Percentiles rank a stretch among this genome's conserved stretches.
These are phyloP conservation scores for Lucilia cuprina DNA, from an alignment of 1,140 invertebrate species.

Conservation along the genomic window DNA sequence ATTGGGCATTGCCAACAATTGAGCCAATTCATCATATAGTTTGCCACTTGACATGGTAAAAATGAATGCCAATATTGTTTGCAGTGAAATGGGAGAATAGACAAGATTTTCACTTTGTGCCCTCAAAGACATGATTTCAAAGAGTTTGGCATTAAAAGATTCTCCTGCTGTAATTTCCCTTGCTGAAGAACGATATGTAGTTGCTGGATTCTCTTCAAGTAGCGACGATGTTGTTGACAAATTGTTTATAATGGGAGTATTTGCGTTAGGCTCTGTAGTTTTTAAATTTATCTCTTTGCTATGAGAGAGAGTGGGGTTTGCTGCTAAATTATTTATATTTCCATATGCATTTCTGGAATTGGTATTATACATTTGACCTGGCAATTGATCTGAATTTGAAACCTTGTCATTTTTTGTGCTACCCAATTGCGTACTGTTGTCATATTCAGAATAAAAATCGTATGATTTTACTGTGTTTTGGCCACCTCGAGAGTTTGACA, in stretches of 20 bases:
- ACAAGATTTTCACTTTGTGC: slow-evolving; percentile 42
- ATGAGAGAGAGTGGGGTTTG: not conserved
- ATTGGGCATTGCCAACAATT: slow-evolving; percentile 31
- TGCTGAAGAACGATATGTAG: not conserved
- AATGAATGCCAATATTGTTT: slow-evolving; percentile 46
- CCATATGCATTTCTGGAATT: not conserved
- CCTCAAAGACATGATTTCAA: slow-evolving; percentile 39
- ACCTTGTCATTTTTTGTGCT: too few relatives aligned
- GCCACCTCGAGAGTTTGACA: not conserved
- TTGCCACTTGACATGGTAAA: slow-evolving; percentile 42
- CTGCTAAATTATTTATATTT: not conserved
- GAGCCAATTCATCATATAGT: slow-evolving; percentile 42
- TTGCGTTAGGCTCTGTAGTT: not conserved
- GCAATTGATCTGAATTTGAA: too few relatives aligned
- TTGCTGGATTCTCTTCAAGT: too few relatives aligned
- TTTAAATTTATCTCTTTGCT: too few relatives aligned
- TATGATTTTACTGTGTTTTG: not conserved
- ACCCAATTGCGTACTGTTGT: too few relatives aligned
- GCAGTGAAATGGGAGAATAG: slow-evolving; percentile 52
- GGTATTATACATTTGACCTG: not conserved
- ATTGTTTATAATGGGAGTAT: not conserved
- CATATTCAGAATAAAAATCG: not conserved
- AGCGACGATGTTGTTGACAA: too few relatives aligned
- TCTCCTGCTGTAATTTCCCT: not conserved
- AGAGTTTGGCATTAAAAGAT: slow-evolving; percentile 48